These are phyloP conservation scores for Trididemnum clinides DNA, from an alignment of 23 tunicate genomes.

Conservation along the genomic window DNA sequence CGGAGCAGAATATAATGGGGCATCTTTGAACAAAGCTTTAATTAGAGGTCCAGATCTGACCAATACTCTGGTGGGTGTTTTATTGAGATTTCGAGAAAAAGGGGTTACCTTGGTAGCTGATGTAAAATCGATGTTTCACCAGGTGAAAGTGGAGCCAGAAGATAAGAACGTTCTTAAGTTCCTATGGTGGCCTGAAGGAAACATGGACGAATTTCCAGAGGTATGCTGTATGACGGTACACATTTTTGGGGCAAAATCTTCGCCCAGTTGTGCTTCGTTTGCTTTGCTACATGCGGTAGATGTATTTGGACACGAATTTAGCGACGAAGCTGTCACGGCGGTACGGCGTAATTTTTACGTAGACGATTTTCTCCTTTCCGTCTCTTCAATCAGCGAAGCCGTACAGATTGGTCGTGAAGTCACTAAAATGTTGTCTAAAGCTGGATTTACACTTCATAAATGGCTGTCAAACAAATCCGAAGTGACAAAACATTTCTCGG, in stretches of 20 bases:
- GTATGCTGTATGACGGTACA: background rate
- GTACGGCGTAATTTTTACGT: background rate
- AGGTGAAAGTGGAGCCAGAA: background rate
- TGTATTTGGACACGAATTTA: background rate
- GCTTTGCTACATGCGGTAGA: background rate
- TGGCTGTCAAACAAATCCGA: background rate
- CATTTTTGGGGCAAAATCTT: background rate
- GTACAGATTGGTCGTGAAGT: background rate
- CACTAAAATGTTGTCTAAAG: background rate
- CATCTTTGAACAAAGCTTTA: background rate
- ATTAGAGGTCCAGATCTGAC: background rate
- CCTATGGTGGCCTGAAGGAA: background rate
- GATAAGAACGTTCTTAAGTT: background rate
- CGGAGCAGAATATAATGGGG: background rate
- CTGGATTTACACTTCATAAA: background rate
- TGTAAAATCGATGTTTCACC: background rate
- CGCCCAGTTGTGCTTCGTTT: background rate
- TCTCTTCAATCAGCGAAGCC: background rate
- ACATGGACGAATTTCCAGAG: background rate
- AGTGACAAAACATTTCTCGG: background rate
- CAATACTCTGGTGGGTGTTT: background rate
- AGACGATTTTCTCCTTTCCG: conserved; percentile 1
- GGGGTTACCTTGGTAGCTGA: background rate
- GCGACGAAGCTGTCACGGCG: background rate
- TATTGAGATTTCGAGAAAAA: background rate